Percentiles rank a stretch among this genome's conserved stretches.
These are phyloP conservation scores for Semaprochilodus insignis DNA, from an alignment of 2,797 vertebrate genomes.

Conservation along the genomic window DNA sequence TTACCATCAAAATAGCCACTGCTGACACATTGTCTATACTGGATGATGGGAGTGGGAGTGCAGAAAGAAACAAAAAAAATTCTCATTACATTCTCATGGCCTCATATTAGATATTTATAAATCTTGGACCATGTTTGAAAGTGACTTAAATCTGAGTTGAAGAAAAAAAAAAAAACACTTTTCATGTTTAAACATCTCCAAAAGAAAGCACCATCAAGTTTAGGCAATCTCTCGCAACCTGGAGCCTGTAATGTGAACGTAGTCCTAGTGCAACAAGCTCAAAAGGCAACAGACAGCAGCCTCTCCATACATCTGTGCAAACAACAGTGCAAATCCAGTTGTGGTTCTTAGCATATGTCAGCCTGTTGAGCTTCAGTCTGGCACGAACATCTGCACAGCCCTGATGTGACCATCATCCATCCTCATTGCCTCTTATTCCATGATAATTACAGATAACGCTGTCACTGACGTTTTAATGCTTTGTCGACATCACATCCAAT, in stretches of 20 bases:
- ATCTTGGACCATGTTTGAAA: neutral
- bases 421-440: constrained; percentile 58
- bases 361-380: constrained; percentile 71
- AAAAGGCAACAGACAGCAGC: constrained; percentile 72
- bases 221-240: neutral
- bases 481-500: constrained; percentile 60
- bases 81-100: no score
- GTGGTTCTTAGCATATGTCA: constrained; percentile 59
- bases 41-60: no score
- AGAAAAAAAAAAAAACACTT: neutral
- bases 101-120: no score
- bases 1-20: neutral
- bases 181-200: neutral
- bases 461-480: constrained; percentile 66
- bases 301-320: constrained; percentile 72
- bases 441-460: constrained; percentile 73
- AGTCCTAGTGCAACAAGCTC: constrained; percentile 27
- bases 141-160: neutral
- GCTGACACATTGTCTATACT: neutral
- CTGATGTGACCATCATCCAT: constrained; percentile 51
- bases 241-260: neutral
- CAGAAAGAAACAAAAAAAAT: no score
- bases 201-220: no score
- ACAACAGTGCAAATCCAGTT: constrained; percentile 70
- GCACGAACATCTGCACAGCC: constrained; percentile 56